These are phyloP conservation scores for Drosophila tropicalis DNA, from an alignment of 1,140 invertebrate genomes.

Conservation along the genomic window DNA sequence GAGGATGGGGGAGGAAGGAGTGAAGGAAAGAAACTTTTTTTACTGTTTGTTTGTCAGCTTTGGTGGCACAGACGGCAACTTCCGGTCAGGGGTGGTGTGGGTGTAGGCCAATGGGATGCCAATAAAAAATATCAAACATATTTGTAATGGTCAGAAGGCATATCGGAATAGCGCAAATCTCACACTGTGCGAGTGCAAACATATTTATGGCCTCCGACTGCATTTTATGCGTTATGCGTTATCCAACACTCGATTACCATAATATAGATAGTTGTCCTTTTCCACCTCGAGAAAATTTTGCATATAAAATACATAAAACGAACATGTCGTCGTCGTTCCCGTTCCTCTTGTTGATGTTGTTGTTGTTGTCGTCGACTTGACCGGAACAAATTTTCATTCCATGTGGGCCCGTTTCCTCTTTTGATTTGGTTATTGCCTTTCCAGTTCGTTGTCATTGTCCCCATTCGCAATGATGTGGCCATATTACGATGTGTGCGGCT, in stretches of 20 bases:
- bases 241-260: constrained; percentile 81
- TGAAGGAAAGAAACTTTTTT: constrained; percentile 37
- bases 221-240: constrained; percentile 80
- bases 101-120: constrained; percentile 31
- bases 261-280: constrained; percentile 52
- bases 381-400: constrained; percentile 62
- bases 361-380: constrained; percentile 36
- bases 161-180: constrained; percentile 10
- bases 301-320: constrained; percentile 80
- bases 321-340: constrained; percentile 47
- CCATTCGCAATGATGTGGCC: constrained; percentile 37
- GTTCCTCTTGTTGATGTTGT: background rate
- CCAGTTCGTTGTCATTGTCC: constrained; percentile 42
- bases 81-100: constrained; percentile 34
- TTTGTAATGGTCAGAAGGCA: constrained; percentile 62
- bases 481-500: constrained; percentile 24
- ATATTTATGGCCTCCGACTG: constrained; percentile 69
- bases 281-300: constrained; percentile 62
- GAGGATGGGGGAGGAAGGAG: background rate
- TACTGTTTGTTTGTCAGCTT: constrained; percentile 52
- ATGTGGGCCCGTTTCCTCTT: constrained; percentile 57
- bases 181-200: constrained; percentile 46
- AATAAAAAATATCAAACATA: constrained; percentile 79
- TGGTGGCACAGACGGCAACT: constrained; percentile 50
- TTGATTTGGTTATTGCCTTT: constrained; percentile 63